Conservation (phyloP, 2,113 vertebrate genomes). For the Laticauda laticaudata region DNA sequence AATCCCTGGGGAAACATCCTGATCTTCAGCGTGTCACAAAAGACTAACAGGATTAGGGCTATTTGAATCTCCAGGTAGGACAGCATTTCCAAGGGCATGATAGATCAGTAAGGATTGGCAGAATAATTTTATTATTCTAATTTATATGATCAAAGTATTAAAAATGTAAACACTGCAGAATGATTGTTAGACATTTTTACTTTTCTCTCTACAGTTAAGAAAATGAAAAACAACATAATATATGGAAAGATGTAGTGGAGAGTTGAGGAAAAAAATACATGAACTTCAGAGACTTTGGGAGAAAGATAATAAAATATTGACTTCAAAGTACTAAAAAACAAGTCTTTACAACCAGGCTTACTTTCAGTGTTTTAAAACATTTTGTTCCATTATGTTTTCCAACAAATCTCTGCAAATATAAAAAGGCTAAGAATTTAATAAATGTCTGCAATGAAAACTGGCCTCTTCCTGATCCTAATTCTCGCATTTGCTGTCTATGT, state of each 20-base stretch:
- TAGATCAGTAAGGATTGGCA: neutral
- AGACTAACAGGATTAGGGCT: neutral
- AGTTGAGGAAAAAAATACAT: neutral
- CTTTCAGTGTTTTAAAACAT: neutral
- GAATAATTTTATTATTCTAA: neutral
- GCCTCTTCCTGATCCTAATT: neutral
- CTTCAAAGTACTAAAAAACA: neutral
- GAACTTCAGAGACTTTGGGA: neutral
- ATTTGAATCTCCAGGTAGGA: neutral
- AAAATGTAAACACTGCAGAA: neutral
- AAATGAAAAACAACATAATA: neutral
- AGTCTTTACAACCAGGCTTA: neutral
- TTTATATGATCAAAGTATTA: neutral
- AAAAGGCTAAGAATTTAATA: neutral
- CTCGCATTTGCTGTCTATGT: neutral
- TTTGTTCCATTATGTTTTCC: slow-evolving; percentile 14
- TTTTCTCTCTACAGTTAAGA: neutral
- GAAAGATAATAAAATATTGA: neutral
- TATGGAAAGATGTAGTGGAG: neutral
- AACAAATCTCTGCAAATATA: neutral
- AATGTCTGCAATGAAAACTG: neutral
- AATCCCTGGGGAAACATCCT: neutral
- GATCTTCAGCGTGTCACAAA: no score
- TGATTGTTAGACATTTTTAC: neutral
- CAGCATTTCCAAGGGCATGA: neutral